Percentiles rank a stretch among this genome's conserved stretches.
Evolutionary conservation across 2,888 invertebrate genomes (phyloP).

Genomic region (Lepidochrysops patricia): DNA sequence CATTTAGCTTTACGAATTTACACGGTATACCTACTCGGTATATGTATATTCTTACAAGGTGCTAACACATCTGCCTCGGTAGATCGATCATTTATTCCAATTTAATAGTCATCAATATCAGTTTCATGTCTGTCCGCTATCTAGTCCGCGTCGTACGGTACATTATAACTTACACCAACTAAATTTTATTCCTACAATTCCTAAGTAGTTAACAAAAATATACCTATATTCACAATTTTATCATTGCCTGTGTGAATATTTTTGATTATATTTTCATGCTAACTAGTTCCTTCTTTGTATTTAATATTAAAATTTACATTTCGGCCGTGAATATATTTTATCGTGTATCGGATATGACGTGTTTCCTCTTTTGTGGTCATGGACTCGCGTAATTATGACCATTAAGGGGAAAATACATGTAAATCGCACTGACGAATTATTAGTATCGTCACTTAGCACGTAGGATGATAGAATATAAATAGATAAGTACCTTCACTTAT

Average conservation of each 20-base stretch:
- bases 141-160: not conserved
- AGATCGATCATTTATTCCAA: not conserved
- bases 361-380: not conserved
- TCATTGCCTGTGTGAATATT: not conserved
- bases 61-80: not conserved
- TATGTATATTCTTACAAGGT: not conserved
- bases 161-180: not conserved
- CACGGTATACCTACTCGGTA: not conserved
- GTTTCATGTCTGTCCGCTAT: not conserved
- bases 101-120: not conserved
- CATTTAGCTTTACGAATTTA: not conserved
- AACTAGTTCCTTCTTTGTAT: not conserved
- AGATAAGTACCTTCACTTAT: too few relatives aligned
- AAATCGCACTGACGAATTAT: not conserved
- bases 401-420: not conserved
- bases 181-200: not conserved
- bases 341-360: not conserved
- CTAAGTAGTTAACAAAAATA: not conserved
- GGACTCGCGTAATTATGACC: not conserved
- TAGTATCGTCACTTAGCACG: not conserved
- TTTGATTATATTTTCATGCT: not conserved
- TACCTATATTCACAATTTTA: not conserved
- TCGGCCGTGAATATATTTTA: constrained; percentile 1
- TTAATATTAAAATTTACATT: not conserved
- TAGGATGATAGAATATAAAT: too few relatives aligned